These are phyloP conservation scores for Ctenopoma multispine DNA, from an alignment of 2,797 vertebrate species.

Conservation along the genomic window DNA sequence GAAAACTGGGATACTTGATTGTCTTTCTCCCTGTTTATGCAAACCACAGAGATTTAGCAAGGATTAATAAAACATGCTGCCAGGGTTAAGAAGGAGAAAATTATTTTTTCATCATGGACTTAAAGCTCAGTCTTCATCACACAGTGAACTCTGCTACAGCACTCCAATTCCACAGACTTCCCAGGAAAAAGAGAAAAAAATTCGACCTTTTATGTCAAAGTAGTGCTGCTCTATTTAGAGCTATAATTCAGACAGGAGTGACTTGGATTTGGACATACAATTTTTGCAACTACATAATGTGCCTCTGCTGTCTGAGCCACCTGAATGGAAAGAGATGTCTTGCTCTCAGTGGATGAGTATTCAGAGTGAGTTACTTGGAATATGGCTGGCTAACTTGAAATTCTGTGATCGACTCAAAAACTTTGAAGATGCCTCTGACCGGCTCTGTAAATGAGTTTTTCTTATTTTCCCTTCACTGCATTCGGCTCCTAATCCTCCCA, in stretches of 20 bases:
- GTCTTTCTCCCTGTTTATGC: slow-evolving; percentile 26
- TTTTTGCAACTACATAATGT: slow-evolving; percentile 26
- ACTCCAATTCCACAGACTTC: slow-evolving; percentile 13
- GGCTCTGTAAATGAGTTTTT: slow-evolving; percentile 75
- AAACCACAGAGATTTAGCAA: slow-evolving; percentile 26
- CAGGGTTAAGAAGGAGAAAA: slow-evolving; percentile 21
- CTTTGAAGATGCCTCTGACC: slow-evolving; percentile 66
- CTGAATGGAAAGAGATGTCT: slow-evolving; percentile 31
- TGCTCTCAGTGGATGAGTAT: slow-evolving; percentile 37
- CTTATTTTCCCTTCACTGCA: slow-evolving; percentile 51
- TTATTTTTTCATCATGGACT: slow-evolving; percentile 15
- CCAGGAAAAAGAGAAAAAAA: slow-evolving; percentile 26
- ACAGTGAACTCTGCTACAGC: slow-evolving; percentile 18
- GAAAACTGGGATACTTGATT: slow-evolving; percentile 32
- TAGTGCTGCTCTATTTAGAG: slow-evolving; percentile 19
- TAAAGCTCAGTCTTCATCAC: slow-evolving; percentile 45
- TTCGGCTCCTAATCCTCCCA: slow-evolving; percentile 73
- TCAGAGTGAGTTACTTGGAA: slow-evolving; percentile 42
- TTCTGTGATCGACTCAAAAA: slow-evolving; percentile 59
- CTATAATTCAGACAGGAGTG: slow-evolving; percentile 28
- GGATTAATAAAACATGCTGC: slow-evolving; percentile 18
- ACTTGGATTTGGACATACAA: slow-evolving; percentile 26
- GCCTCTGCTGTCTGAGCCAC: slow-evolving; percentile 6
- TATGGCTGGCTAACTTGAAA: slow-evolving; percentile 52
- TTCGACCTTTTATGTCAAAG: slow-evolving; percentile 30